phyloP scores from a whole-genome alignment of 2,888 invertebrate genomes.

The Aphidius colemani region DNA sequence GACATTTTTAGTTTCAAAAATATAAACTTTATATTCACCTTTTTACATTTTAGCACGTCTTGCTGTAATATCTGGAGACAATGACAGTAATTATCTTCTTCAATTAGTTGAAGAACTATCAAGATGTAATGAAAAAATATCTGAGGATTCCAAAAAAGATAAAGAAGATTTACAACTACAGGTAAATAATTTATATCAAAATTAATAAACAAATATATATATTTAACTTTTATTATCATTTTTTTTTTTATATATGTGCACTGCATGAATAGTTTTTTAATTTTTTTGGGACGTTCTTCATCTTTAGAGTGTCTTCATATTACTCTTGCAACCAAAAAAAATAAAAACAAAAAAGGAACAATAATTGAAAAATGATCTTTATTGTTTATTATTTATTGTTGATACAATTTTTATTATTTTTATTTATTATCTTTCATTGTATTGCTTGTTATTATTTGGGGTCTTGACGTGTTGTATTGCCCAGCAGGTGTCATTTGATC shows the following conservation, averaged over 20 bases:
- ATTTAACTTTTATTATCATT: no score
- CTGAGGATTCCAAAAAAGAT: constrained; percentile 70
- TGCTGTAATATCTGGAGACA: constrained; percentile 59
- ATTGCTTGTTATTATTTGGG: constrained; percentile 19
- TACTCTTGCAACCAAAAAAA: constrained; percentile 11
- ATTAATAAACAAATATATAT: neutral
- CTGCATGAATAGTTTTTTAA: constrained; percentile 36
- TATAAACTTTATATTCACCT: neutral
- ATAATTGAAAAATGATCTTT: neutral
- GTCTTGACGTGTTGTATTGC: constrained; percentile 50
- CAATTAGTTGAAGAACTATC: constrained; percentile 70
- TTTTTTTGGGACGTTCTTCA: constrained; percentile 31
- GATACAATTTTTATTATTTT: constrained; percentile 6
- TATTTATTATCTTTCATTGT: constrained; percentile 10
- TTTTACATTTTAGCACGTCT: constrained; percentile 54
- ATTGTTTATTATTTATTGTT: neutral
- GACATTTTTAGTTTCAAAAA: neutral
- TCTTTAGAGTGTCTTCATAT: constrained; percentile 28
- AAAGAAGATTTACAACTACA: constrained; percentile 76
- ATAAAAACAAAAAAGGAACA: neutral
- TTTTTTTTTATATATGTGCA: constrained; percentile 25
- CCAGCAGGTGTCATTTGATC: constrained; percentile 59
- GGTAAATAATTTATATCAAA: constrained; percentile 60
- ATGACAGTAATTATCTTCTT: constrained; percentile 59
- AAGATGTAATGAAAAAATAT: constrained; percentile 65